Conservation (phyloP, 2,113 vertebrate genomes). For the Dasyprocta punctata region DNA sequence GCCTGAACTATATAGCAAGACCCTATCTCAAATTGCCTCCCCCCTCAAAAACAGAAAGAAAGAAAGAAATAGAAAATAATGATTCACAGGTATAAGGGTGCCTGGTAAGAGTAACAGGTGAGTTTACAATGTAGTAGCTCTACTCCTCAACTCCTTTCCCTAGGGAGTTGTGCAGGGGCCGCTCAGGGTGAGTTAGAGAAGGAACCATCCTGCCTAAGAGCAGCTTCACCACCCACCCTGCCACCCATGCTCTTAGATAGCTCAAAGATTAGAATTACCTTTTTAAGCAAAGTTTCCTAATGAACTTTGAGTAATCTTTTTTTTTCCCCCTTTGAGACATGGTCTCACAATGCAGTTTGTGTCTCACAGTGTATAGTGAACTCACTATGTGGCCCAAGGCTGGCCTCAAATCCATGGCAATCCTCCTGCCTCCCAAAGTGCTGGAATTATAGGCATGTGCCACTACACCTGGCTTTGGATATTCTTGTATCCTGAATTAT, state of each 20-base stretch:
- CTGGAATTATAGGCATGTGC: background rate
- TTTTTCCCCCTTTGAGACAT: no score
- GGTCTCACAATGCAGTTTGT: no score
- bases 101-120: background rate
- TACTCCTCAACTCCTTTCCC: constrained; percentile 33
- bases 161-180: constrained; percentile 31
- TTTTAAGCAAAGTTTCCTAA: background rate
- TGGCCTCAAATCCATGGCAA: no score
- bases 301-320: background rate
- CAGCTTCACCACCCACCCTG: background rate
- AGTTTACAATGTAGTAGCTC: constrained; percentile 64
- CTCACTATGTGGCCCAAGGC: no score
- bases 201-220: constrained; percentile 54
- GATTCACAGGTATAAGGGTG: background rate
- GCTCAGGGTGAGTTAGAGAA: constrained; percentile 51
- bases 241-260: background rate
- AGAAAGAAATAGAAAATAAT: background rate
- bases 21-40: no score
- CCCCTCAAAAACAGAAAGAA: no score
- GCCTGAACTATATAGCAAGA: no score
- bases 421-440: background rate
- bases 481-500: background rate
- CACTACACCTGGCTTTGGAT: background rate
- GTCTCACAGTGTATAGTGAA: no score
- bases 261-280: constrained; percentile 29